Evolutionary conservation across 2,797 vertebrate species (phyloP).

Genomic region (Cossypha polioptera): DNA sequence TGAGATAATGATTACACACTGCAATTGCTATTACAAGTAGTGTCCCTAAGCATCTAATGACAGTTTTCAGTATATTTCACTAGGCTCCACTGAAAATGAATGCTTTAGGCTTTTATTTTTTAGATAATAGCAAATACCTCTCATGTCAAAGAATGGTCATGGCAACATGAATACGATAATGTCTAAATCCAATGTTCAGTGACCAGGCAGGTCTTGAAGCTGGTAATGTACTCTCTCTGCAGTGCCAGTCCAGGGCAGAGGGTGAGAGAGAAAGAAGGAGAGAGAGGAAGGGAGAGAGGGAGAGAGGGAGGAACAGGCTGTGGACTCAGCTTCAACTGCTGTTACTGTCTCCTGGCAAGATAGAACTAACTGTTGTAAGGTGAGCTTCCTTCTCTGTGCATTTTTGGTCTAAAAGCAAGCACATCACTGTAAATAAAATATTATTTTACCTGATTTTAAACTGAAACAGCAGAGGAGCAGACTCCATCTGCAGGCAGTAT

Average conservation of each 20-base stretch:
- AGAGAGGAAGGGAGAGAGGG: neutral
- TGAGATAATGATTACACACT: neutral
- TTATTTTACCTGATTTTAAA: neutral
- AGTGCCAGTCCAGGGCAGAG: neutral
- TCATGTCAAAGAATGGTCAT: neutral
- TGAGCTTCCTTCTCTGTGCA: neutral
- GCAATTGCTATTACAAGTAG: neutral
- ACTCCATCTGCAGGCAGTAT: fast-evolving
- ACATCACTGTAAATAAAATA: neutral
- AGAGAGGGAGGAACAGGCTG: fast-evolving
- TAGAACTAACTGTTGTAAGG: neutral
- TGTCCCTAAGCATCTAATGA: neutral
- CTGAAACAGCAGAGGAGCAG: neutral
- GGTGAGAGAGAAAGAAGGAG: neutral
- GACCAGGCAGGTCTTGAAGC: neutral
- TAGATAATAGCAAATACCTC: neutral
- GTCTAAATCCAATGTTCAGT: neutral
- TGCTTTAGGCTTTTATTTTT: neutral
- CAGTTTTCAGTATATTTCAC: neutral
- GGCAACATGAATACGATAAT: neutral
- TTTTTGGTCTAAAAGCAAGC: neutral
- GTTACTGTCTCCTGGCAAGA: neutral
- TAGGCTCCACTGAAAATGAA: neutral
- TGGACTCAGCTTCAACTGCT: neutral
- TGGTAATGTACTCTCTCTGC: neutral